These are phyloP conservation scores for Creontiades dilutus DNA, from an alignment of 2,888 invertebrate species.

Conservation along the genomic window DNA sequence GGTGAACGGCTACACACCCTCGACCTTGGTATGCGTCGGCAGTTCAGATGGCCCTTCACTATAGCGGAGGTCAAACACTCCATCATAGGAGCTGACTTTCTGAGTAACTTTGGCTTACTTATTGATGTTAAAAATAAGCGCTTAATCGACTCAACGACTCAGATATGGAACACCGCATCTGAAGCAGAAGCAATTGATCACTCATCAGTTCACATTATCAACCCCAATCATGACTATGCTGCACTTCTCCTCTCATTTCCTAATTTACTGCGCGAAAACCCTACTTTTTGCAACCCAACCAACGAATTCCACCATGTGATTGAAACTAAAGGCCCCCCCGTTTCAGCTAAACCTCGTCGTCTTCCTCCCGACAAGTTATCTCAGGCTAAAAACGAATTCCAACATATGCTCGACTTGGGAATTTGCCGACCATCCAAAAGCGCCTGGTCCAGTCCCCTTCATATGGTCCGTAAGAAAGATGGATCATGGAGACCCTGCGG, in stretches of 20 bases:
- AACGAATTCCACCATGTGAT: not conserved
- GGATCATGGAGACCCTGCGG: too few species aligned
- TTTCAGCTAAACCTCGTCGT: too few species aligned
- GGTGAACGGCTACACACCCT: conserved; percentile 32
- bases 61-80: not conserved
- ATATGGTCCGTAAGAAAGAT: too few species aligned
- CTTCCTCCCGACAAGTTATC: too few species aligned
- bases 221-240: conserved; percentile 19
- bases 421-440: too few species aligned
- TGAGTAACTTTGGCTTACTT: conserved; percentile 4
- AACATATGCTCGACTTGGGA: too few species aligned
- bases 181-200: not conserved
- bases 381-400: too few species aligned
- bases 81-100: conserved; percentile 43
- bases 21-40: conserved; percentile 34
- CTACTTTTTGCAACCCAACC: conserved; percentile 8
- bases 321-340: too few species aligned
- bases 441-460: too few species aligned
- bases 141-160: not conserved
- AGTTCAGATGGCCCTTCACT: conserved; percentile 47
- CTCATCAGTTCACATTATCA: conserved; percentile 11
- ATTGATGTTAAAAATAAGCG: conserved; percentile 46
- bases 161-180: not conserved
- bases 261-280: conserved; percentile 17
- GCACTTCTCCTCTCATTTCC: not conserved